phyloP scores from a whole-genome alignment of 2,113 vertebrate genomes.

The Rhinoptilus africanus region DNA sequence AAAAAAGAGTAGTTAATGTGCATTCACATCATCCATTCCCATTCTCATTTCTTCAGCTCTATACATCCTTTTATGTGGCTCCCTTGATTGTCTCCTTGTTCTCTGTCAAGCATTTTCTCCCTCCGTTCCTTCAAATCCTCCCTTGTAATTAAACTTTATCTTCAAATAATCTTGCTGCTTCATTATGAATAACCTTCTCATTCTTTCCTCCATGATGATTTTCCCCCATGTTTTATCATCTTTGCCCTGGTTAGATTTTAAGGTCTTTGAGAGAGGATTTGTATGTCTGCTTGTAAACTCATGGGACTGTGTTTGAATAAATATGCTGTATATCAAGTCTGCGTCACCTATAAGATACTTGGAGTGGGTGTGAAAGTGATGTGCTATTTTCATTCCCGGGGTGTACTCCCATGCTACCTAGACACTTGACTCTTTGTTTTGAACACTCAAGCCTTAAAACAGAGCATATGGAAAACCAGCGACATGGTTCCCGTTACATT shows the following conservation, averaged over 20 bases:
- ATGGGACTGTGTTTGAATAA: fast-evolving
- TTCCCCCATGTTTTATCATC: not conserved
- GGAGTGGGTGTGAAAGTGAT: not conserved
- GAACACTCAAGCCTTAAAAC: not conserved
- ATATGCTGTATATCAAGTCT: not conserved
- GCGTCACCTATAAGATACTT: fast-evolving
- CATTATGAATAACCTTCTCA: not conserved
- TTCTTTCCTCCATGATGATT: not conserved
- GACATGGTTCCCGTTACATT: not conserved
- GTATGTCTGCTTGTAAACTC: not conserved
- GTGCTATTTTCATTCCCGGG: not conserved
- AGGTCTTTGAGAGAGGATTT: not conserved
- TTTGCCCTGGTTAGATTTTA: not conserved
- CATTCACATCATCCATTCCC: not conserved
- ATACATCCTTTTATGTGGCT: not conserved
- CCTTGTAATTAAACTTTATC: conserved; percentile 7
- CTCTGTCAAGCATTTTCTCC: not conserved
- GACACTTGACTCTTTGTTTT: not conserved
- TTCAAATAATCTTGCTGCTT: not conserved
- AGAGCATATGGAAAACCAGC: not conserved
- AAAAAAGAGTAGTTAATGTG: conserved; percentile 1
- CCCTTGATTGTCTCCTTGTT: conserved; percentile 8
- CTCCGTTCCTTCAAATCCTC: not conserved
- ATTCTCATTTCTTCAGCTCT: not conserved
- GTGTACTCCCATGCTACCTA: not conserved